Percentiles rank a stretch among this genome's conserved stretches.
These are phyloP conservation scores for Gymnopithys bicolor DNA, from an alignment of 2,797 vertebrate species.

Conservation along the genomic window DNA sequence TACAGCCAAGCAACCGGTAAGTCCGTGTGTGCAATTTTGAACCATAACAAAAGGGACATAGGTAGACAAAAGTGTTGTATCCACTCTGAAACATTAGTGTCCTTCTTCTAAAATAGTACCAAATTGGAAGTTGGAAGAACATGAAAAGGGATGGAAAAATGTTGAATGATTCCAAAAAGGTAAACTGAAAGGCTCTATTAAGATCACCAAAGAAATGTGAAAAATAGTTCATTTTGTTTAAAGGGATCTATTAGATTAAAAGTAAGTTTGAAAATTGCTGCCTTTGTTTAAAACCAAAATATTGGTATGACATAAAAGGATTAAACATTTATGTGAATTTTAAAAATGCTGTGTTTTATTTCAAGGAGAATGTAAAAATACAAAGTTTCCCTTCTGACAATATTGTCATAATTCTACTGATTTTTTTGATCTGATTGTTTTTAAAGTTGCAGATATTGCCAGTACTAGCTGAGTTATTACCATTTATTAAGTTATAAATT, in stretches of 20 bases:
- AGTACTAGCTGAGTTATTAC: background rate
- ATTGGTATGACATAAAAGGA: background rate
- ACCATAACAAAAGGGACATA: background rate
- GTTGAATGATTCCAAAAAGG: background rate
- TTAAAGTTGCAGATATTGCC: background rate
- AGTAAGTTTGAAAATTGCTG: background rate
- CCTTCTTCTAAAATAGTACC: background rate
- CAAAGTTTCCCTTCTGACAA: background rate
- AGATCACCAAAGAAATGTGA: background rate
- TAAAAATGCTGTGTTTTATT: background rate
- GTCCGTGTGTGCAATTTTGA: background rate
- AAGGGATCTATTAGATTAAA: background rate
- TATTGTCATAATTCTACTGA: background rate
- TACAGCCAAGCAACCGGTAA: conserved; percentile 80
- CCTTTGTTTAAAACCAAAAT: background rate
- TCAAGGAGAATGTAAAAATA: background rate
- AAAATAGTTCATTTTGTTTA: background rate
- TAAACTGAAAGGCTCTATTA: background rate
- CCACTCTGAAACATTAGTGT: background rate
- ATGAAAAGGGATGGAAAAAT: background rate
- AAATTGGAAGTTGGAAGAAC: background rate
- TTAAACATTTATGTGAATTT: background rate
- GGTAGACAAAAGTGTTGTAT: background rate
- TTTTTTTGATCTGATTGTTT: background rate
- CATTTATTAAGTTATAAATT: background rate